Evolutionary conservation across 2,797 vertebrate species (phyloP).

Genomic region (Peromyscus melanophrys): DNA sequence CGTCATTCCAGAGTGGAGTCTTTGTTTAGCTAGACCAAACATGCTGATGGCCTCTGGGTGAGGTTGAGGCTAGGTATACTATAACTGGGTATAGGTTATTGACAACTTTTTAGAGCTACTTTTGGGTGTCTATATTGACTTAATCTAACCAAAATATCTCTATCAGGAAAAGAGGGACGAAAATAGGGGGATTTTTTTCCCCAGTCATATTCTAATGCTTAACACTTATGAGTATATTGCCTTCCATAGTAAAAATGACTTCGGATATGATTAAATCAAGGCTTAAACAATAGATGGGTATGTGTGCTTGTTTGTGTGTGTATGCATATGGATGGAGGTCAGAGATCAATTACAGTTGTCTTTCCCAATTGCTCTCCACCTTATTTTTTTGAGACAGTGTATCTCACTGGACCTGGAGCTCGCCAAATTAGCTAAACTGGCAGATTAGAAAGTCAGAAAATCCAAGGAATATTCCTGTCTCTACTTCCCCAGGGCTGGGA

Average conservation of each 20-base stretch:
- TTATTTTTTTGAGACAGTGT: background rate
- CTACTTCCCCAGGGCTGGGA: background rate
- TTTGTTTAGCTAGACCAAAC: slow-evolving; percentile 64
- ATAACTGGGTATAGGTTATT: background rate
- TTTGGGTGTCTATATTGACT: slow-evolving; percentile 31
- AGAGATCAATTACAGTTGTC: background rate
- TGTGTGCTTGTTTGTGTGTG: background rate
- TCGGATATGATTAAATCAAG: slow-evolving; percentile 19
- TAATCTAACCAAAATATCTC: slow-evolving; percentile 40
- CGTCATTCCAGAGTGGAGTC: slow-evolving; percentile 52
- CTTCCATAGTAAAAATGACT: slow-evolving; percentile 43
- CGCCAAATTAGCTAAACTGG: background rate
- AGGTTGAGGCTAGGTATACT: background rate
- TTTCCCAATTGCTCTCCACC: background rate
- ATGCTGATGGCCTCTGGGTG: slow-evolving; percentile 35
- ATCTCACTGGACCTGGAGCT: background rate
- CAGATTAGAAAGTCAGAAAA: background rate
- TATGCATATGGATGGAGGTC: background rate
- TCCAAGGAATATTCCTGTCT: background rate
- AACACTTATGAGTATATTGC: background rate
- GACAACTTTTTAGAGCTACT: slow-evolving; percentile 41
- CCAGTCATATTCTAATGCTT: background rate
- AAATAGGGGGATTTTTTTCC: background rate
- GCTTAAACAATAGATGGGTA: background rate
- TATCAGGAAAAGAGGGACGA: background rate